A percentile compares a stretch with the other conserved stretches of the same genome.
These are phyloP conservation scores for Marmota flaviventris DNA, from an alignment of 2,113 vertebrate species.

Conservation along the genomic window DNA sequence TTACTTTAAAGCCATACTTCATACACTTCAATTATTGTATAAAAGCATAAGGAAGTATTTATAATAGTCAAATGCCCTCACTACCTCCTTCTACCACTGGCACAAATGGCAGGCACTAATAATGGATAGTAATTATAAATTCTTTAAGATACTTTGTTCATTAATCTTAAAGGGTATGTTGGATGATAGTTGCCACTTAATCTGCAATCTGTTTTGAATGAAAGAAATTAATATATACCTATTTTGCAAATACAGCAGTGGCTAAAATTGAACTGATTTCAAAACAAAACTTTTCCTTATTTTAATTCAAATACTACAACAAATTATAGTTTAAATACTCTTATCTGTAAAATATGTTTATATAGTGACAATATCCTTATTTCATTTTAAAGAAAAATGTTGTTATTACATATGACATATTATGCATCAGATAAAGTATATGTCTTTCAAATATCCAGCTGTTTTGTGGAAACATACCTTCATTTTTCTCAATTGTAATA, in stretches of 20 bases:
- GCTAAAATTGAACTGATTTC: constrained; percentile 35
- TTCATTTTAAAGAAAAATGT: constrained; percentile 21
- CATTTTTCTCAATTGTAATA: neutral
- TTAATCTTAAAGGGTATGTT: constrained; percentile 36
- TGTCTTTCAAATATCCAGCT: neutral
- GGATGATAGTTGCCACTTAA: constrained; percentile 50
- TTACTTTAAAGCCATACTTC: constrained; percentile 15
- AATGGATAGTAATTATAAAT: constrained; percentile 44
- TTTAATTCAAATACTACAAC: constrained; percentile 7
- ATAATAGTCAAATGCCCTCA: neutral
- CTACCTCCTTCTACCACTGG: neutral
- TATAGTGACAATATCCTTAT: neutral
- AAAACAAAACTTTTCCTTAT: constrained; percentile 4
- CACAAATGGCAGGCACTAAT: constrained; percentile 1
- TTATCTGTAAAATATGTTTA: neutral
- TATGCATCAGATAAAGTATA: neutral
- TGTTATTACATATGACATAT: neutral
- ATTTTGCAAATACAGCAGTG: neutral
- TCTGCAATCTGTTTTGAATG: constrained; percentile 33
- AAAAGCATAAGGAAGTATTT: constrained; percentile 6
- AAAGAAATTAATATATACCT: constrained; percentile 3
- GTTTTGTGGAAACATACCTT: neutral
- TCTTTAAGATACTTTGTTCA: constrained; percentile 3
- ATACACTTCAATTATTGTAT: constrained; percentile 14
- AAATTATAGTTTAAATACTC: neutral